phyloP scores from a whole-genome alignment of 35 echinoderm and acorn worm genomes.

The Nesometra sesokonis region DNA sequence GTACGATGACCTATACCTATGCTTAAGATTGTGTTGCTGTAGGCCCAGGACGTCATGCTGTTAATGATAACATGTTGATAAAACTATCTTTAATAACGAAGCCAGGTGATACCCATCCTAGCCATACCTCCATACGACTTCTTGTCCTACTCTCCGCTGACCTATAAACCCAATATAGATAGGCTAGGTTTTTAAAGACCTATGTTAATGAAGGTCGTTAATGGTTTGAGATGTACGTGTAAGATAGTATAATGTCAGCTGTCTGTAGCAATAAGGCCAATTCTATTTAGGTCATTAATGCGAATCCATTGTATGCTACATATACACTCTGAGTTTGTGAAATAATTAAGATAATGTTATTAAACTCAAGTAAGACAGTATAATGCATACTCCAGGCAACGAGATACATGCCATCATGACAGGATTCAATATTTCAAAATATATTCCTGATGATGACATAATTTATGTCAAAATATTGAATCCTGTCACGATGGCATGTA shows the following conservation, averaged over 20 bases:
- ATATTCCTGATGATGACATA: no score
- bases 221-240: background rate
- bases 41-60: background rate
- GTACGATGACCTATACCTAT: background rate
- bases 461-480: no score
- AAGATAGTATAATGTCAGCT: background rate
- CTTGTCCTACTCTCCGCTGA: background rate
- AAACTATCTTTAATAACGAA: background rate
- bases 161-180: background rate
- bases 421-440: no score
- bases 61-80: background rate
- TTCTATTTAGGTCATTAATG: background rate
- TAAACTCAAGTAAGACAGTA: no score
- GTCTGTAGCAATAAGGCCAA: background rate
- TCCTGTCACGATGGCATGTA: no score
- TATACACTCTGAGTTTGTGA: no score
- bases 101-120: background rate
- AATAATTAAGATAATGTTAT: no score
- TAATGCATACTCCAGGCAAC: no score
- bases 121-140: background rate
- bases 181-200: background rate
- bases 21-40: background rate
- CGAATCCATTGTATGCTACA: no score
- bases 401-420: no score
- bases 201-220: background rate